phyloP scores from a whole-genome alignment of 2,113 vertebrate genomes.

The Mirounga angustirostris region DNA sequence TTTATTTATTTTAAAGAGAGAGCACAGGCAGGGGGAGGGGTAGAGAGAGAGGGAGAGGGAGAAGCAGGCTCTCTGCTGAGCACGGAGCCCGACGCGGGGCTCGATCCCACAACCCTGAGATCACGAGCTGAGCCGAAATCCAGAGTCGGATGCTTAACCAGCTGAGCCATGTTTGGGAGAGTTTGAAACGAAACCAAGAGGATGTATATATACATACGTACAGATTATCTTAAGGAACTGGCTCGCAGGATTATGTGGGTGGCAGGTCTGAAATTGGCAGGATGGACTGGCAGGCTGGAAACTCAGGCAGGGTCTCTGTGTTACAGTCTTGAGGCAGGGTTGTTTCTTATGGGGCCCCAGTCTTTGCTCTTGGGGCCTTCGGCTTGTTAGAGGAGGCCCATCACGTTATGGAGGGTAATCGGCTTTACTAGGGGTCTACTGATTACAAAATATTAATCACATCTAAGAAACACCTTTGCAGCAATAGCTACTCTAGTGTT shows the following conservation, averaged over 20 bases:
- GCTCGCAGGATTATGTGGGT: fast-evolving
- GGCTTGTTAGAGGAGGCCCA: not conserved
- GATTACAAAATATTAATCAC: no score
- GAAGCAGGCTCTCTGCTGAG: not conserved
- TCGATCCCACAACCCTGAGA: not conserved
- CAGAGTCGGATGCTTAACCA: not conserved
- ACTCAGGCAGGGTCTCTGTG: no score
- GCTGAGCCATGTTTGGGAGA: not conserved
- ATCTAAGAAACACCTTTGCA: not conserved
- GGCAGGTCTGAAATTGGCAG: not conserved
- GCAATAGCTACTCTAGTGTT: not conserved
- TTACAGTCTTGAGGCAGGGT: not conserved
- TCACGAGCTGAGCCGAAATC: not conserved
- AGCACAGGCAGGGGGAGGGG: not conserved
- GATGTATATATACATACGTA: no score
- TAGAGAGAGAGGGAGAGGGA: not conserved
- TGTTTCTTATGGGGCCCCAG: not conserved
- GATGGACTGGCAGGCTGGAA: not conserved
- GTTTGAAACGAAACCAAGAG: not conserved
- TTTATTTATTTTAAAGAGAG: not conserved
- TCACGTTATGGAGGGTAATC: no score
- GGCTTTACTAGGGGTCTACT: not conserved
- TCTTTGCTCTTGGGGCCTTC: not conserved
- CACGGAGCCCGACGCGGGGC: not conserved
- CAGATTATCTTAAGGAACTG: not conserved